These are phyloP conservation scores for Fistularia tabacaria DNA, from an alignment of 2,797 vertebrate genomes.

Conservation along the genomic window DNA sequence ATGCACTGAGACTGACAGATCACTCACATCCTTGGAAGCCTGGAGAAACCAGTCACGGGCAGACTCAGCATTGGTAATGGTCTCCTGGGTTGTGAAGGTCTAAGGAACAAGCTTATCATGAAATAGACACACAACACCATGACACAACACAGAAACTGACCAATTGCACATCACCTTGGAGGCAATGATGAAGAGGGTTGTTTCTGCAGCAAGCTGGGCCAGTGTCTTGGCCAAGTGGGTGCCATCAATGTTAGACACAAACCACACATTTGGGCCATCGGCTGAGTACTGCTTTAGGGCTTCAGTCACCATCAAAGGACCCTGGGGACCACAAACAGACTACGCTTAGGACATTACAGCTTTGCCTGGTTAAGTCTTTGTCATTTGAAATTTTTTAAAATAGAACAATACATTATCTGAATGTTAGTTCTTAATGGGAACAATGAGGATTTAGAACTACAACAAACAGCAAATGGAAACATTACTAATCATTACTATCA, in stretches of 20 bases:
- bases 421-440: no score
- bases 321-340: constrained; percentile 66
- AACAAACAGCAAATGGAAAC: no score
- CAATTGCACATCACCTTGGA: constrained; percentile 81
- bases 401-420: no score
- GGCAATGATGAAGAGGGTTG: constrained; percentile 90
- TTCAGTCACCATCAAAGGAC: constrained; percentile 96
- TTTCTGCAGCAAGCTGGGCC: constrained; percentile 82
- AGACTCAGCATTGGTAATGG: constrained; percentile 96
- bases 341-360: no score
- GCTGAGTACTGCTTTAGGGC: constrained; percentile 90
- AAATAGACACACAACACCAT: neutral
- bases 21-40: constrained; percentile 86
- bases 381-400: no score
- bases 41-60: constrained; percentile 92
- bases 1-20: neutral
- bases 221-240: constrained; percentile 94
- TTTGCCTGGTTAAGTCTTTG: no score
- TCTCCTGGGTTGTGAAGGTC: constrained; percentile 99
- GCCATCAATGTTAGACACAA: constrained; percentile 97
- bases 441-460: no score
- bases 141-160: neutral
- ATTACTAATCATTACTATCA: no score
- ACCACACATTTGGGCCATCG: constrained; percentile 91
- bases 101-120: constrained; percentile 46